phyloP scores from a whole-genome alignment of 2,113 vertebrate species.

The Osmerus mordax region DNA sequence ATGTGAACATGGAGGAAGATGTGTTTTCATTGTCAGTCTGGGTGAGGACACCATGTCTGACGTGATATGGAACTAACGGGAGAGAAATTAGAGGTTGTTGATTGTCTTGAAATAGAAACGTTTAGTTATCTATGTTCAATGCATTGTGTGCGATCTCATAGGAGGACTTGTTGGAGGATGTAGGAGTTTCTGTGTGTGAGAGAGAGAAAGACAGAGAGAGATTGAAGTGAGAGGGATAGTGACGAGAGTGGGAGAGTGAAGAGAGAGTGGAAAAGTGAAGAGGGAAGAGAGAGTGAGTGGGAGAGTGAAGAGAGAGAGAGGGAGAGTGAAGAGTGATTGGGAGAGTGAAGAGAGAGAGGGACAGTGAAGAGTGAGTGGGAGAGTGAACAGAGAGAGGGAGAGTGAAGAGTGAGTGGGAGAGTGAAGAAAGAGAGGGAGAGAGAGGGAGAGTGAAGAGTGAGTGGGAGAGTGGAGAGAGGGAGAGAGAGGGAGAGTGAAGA shows the following conservation, averaged over 20 bases:
- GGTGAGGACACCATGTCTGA: neutral
- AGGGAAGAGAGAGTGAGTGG: too few species aligned
- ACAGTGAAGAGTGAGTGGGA: neutral
- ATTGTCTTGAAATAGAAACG: neutral
- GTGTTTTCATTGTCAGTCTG: neutral
- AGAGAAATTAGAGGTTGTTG: neutral
- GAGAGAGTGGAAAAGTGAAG: too few species aligned
- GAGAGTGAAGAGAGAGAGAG: too few species aligned
- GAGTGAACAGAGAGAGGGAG: neutral
- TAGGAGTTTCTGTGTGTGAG: constrained; percentile 8
- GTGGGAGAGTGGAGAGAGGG: too few species aligned
- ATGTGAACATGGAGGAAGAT: neutral
- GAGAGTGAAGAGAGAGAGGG: neutral
- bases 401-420: neutral
- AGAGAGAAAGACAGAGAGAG: too few species aligned
- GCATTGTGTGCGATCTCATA: too few species aligned
- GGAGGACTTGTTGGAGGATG: too few species aligned
- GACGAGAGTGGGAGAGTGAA: too few species aligned
- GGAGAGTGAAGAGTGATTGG: neutral
- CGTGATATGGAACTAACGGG: neutral
- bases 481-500: too few species aligned
- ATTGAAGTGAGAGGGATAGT: neutral
- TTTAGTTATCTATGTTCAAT: neutral
- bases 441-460: too few species aligned
- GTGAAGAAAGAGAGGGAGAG: too few species aligned